Evolutionary conservation across 2,797 vertebrate genomes (phyloP), one percentile per base, ranked within the genome.

Genomic region (Artibeus jamaicensis): DNA sequence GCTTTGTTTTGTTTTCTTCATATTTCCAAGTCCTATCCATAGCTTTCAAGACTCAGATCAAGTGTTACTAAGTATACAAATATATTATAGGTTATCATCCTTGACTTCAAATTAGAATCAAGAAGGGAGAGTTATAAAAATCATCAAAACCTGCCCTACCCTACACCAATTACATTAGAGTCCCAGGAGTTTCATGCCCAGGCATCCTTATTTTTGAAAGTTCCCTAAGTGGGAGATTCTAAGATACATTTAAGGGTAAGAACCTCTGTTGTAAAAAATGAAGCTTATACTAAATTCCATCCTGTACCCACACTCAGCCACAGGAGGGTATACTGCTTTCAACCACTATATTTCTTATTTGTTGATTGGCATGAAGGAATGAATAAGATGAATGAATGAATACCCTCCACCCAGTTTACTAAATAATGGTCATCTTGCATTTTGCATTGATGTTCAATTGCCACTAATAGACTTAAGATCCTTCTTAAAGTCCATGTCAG

Each of bases 41-140:
- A 48, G 34, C 55, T 82, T 79, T 81, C 29, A 26, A 79, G 65
- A 71, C 57, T 50, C 50, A 67, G 46, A 18, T 67, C 10, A 37
- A 87, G 32, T 32, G 10, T 62, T 65, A 44, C 67, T 57, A 76
- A 68, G 24, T 26, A 16, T 74, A 32, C 2, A 26, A 62, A 26
- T 32, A 4, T 71, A 39, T 86, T 74, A 86, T 18, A 68, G 29
- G 2, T 89, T 95, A 50, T 89, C 48, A 70, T 39, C 18, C 29
- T n/a, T 89, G 39, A 24, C 44, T 90, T 87, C 81, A 65, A 44
- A 57, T 50, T 86, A n/a, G n/a, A 77, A 71, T 96, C 85, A 89
- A n/a, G 3, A 44, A n/a, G 14, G 29, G 7, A 50, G 71, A 50
- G 48, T 57, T 22, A 34, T 59, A 83, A 65, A 67, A 59, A 44